These are phyloP conservation scores for Xylophagus ater DNA, from an alignment of 2,888 invertebrate genomes.

Conservation along the genomic window DNA sequence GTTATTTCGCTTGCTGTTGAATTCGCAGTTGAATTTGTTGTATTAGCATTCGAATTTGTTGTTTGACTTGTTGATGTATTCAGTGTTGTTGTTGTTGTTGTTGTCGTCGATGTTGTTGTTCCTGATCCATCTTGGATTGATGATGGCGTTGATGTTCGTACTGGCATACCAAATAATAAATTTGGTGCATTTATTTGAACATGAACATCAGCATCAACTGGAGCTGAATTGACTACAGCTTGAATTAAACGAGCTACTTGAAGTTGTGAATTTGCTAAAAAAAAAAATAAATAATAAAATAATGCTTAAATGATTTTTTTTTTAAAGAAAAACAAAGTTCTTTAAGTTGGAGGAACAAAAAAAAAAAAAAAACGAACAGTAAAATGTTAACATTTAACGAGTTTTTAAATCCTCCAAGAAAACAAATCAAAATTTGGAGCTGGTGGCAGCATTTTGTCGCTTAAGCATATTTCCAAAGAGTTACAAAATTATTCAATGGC, in stretches of 20 bases:
- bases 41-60: constrained; percentile 12
- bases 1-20: background rate
- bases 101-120: constrained; percentile 10
- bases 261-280: constrained; percentile 31
- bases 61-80: constrained; percentile 35
- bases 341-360: background rate
- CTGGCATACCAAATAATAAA: constrained; percentile 32
- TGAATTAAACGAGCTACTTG: constrained; percentile 36
- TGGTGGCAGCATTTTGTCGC: no score
- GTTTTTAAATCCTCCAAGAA: no score
- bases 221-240: constrained; percentile 34
- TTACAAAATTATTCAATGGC: no score
- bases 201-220: constrained; percentile 34
- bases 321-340: background rate
- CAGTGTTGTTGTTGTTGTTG: constrained; percentile 47
- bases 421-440: no score
- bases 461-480: no score
- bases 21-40: constrained; percentile 6
- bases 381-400: no score
- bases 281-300: background rate
- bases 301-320: background rate
- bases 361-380: background rate
- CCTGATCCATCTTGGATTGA: constrained; percentile 51
- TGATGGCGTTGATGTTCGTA: constrained; percentile 46
- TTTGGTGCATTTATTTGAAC: constrained; percentile 36